Evolutionary conservation across 2,113 vertebrate genomes (phyloP), one percentile per base, ranked within the genome.

Genomic region (Grammomys dolichurus): DNA sequence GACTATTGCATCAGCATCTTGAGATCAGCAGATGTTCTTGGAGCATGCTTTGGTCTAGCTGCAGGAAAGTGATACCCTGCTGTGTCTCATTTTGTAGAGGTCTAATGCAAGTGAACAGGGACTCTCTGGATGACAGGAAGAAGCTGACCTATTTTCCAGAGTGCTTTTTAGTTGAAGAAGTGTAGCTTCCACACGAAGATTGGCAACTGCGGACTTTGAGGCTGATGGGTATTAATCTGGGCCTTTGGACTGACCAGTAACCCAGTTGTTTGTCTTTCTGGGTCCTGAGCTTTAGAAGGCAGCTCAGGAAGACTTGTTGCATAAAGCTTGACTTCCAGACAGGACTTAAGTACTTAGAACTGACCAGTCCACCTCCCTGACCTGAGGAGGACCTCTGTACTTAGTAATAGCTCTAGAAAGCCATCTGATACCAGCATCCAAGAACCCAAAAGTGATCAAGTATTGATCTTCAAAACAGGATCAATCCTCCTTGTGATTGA

Each of bases 11-110:
- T 31, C 11, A n/a, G 20, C 3, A 12, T 16, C n/a, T 76, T 2
- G 0, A 12, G 36, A 43, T n/a, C 33, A 65, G 22, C 13, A 1
- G 1, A 0, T 11, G 19, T 0, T 16, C 76, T 46, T 22, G 1
- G 8, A 70, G 40, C 33, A 40, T 0, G 3, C 13, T 5, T 28
- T 7, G 1, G n/a, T 5, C 16, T 14, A 5, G 70, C 46, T 58
- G 58, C 0, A 2, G 26, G 56, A 0, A 0, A 10, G 1, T 16
- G 22, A 36, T 5, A 8, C 10, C 10, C 5, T 69, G 58, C 46
- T 51, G 5, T 70, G 65, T 24, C 13, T 70, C 46, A 70, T 13
- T 72, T 48, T 16, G 3, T 24, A 43, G 33, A 22, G 4, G 6
- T 19, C 43, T 31, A 3, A 63, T 26, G 19, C 46, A 43, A 36